phyloP scores from a whole-genome alignment of 2,888 invertebrate genomes.

The Aphodius granarius region DNA sequence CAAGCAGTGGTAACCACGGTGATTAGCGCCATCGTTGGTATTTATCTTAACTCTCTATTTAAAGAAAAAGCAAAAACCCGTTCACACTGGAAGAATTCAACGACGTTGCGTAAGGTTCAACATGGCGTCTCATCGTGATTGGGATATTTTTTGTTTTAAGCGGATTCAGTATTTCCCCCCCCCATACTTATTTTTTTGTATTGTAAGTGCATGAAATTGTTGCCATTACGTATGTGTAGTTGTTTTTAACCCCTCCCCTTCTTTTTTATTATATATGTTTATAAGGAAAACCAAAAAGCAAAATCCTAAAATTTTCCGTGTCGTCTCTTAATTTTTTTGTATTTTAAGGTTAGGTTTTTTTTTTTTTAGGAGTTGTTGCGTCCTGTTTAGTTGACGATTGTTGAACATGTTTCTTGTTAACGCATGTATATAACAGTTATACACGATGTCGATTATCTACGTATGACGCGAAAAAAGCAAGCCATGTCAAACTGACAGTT shows the following conservation, averaged over 20 bases:
- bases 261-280: background rate
- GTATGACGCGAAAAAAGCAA: background rate
- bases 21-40: background rate
- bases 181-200: background rate
- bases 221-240: background rate
- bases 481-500: background rate
- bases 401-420: background rate
- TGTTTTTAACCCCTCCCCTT: background rate
- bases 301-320: background rate
- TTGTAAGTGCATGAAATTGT: background rate
- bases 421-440: background rate
- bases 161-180: background rate
- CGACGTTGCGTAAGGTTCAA: background rate
- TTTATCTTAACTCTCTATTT: background rate
- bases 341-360: background rate
- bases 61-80: background rate
- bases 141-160: background rate
- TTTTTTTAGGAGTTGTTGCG: background rate
- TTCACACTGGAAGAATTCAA: background rate
- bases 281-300: background rate
- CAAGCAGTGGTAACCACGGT: constrained; percentile 6
- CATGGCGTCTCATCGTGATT: background rate
- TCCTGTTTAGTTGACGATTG: background rate
- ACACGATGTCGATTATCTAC: background rate
- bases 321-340: background rate